Evolutionary conservation across 2,113 vertebrate species (phyloP).

Genomic region (Astatotilapia flaviijosephi): DNA sequence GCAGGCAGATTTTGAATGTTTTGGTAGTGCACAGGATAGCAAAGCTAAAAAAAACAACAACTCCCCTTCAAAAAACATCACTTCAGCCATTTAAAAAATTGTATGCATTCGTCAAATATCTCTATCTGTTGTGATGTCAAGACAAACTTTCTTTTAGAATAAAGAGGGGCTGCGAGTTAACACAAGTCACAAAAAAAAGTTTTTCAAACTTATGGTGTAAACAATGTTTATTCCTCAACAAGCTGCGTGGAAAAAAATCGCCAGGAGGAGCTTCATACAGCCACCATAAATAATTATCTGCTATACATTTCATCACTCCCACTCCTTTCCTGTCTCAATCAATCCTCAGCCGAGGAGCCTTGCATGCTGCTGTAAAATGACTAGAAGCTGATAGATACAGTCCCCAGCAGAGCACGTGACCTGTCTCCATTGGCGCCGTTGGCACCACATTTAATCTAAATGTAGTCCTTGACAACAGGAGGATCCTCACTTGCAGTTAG

Average conservation of each 20-base stretch:
- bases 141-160: neutral
- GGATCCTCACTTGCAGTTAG: neutral
- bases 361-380: slow-evolving; percentile 60
- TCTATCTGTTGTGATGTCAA: neutral
- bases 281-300: slow-evolving; percentile 64
- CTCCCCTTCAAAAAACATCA: neutral
- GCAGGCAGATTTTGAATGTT: neutral
- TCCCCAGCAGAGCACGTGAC: slow-evolving; percentile 46
- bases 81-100: neutral
- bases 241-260: slow-evolving; percentile 4
- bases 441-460: slow-evolving; percentile 51
- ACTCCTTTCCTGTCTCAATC: slow-evolving; percentile 63
- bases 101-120: neutral
- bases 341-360: slow-evolving; percentile 57
- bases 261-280: slow-evolving; percentile 35
- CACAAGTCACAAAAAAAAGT: neutral
- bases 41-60: neutral
- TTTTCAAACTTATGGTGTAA: slow-evolving; percentile 2
- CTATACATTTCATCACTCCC: slow-evolving; percentile 69
- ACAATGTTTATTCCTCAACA: slow-evolving; percentile 6
- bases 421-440: slow-evolving; percentile 27
- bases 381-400: slow-evolving; percentile 64
- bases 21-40: neutral
- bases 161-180: neutral
- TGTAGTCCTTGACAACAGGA: slow-evolving; percentile 42